A percentile compares a stretch with the other conserved stretches of the same genome.
phyloP scores from a whole-genome alignment of 2,888 invertebrate species.

The Cepaea hortensis region DNA sequence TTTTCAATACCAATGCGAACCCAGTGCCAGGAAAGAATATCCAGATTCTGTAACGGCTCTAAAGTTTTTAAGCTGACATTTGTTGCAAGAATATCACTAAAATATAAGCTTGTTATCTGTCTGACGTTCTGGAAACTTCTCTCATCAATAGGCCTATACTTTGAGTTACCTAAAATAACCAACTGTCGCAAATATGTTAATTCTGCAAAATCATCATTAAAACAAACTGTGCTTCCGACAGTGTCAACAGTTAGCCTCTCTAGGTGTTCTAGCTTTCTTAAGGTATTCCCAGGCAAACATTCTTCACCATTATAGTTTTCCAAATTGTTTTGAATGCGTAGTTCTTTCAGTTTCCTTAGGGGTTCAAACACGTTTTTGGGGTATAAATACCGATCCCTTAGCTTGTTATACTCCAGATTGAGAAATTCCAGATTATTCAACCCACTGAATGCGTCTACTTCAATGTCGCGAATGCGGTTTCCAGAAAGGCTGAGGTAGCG shows the following conservation, averaged over 20 bases:
- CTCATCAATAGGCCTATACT: not conserved
- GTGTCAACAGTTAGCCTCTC: not conserved
- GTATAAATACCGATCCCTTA: not conserved
- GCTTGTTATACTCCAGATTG: not conserved
- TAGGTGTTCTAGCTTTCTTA: not conserved
- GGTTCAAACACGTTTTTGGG: not conserved
- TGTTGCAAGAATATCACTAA: not conserved
- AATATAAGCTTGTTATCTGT: not conserved
- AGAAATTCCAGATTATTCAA: too few species aligned
- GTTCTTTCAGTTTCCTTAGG: too few species aligned
- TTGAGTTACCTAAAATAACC: not conserved
- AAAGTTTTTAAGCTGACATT: constrained; percentile 5
- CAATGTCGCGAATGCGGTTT: not conserved
- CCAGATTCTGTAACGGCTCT: not conserved
- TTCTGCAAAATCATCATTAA: constrained; percentile 4
- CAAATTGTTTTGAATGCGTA: not conserved
- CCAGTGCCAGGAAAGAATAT: not conserved
- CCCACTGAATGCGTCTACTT: too few species aligned
- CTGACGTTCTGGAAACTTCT: not conserved
- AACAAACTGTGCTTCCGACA: not conserved
- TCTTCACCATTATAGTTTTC: not conserved
- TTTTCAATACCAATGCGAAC: not conserved
- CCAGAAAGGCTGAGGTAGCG: not conserved
- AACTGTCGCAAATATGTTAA: constrained; percentile 18
- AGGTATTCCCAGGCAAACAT: not conserved